Conservation (phyloP, 2,113 vertebrate species). For the Nerophis ophidion region DNA sequence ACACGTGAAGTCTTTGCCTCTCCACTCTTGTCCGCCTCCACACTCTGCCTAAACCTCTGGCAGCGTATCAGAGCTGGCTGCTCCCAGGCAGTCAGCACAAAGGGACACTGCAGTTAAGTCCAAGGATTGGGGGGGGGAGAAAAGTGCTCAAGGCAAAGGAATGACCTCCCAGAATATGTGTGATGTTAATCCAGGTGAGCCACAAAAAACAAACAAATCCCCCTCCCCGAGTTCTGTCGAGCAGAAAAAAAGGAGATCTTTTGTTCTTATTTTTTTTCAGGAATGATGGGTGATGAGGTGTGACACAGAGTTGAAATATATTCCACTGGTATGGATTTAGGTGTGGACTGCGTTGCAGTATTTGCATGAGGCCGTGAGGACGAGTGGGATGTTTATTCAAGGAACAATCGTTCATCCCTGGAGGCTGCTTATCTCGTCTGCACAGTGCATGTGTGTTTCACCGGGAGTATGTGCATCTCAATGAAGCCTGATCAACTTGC, state of each 20-base stretch:
- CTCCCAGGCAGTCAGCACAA: slow-evolving; percentile 47
- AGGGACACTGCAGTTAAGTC: slow-evolving; percentile 27
- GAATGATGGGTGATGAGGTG: slow-evolving; percentile 13
- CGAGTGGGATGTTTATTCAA: slow-evolving; percentile 42
- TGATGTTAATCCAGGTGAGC: slow-evolving; percentile 38
- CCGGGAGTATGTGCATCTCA: slow-evolving; percentile 31
- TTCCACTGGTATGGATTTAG: slow-evolving; percentile 10
- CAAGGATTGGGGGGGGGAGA: slow-evolving; percentile 19
- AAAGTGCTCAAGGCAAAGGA: slow-evolving; percentile 35
- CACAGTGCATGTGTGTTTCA: slow-evolving; percentile 22
- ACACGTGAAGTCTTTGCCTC: slow-evolving; percentile 16
- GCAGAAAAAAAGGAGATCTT: background rate
- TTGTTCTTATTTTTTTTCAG: slow-evolving; percentile 5
- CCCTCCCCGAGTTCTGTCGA: slow-evolving; percentile 12
- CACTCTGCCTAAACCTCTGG: slow-evolving; percentile 51
- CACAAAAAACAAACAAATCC: background rate
- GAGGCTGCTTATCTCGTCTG: slow-evolving; percentile 48
- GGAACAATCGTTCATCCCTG: slow-evolving; percentile 38
- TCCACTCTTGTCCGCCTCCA: slow-evolving; percentile 37
- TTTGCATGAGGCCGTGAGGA: slow-evolving; percentile 22
- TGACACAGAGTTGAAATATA: slow-evolving; percentile 35
- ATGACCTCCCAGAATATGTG: slow-evolving; percentile 32
- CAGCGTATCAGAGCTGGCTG: slow-evolving; percentile 21
- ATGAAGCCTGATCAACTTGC: slow-evolving; percentile 42
- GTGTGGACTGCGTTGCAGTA: slow-evolving; percentile 4